phyloP scores from a whole-genome alignment of 2,888 invertebrate genomes.

The Eristalis intricaria region DNA sequence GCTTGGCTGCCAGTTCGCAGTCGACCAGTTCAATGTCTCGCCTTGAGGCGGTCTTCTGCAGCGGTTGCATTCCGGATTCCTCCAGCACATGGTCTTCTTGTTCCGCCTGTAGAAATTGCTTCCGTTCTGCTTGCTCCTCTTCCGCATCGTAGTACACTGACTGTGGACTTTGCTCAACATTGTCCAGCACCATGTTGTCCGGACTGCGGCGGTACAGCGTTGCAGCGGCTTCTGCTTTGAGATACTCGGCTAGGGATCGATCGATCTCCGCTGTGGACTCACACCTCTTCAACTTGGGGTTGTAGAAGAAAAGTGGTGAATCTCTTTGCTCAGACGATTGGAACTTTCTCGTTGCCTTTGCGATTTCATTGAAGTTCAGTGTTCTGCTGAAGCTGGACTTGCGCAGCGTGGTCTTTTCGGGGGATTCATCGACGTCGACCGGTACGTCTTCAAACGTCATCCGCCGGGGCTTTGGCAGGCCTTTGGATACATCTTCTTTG shows the following conservation, averaged over 20 bases:
- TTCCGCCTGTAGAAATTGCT: neutral
- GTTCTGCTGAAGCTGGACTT: constrained; percentile 57
- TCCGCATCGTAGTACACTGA: constrained; percentile 7
- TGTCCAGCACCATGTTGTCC: neutral
- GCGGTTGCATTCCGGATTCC: constrained; percentile 58
- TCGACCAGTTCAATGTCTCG: neutral
- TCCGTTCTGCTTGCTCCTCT: neutral
- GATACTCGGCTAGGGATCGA: constrained; percentile 51
- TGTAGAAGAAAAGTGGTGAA: constrained; percentile 39
- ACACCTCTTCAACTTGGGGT: neutral
- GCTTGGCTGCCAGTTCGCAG: neutral
- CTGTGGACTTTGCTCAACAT: neutral
- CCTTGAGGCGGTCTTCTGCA: neutral
- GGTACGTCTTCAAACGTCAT: constrained; percentile 18
- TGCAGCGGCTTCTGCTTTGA: constrained; percentile 53
- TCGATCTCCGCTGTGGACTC: constrained; percentile 39
- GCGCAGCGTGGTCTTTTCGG: constrained; percentile 10
- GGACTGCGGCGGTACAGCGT: neutral
- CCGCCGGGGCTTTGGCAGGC: constrained; percentile 26
- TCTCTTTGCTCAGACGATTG: neutral
- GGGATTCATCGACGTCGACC: constrained; percentile 28
- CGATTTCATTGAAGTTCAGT: constrained; percentile 41
- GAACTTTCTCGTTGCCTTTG: neutral
- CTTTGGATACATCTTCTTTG: neutral
- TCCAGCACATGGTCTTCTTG: constrained; percentile 34